phyloP scores from a whole-genome alignment of 2,113 vertebrate genomes.

The Orycteropus afer region DNA sequence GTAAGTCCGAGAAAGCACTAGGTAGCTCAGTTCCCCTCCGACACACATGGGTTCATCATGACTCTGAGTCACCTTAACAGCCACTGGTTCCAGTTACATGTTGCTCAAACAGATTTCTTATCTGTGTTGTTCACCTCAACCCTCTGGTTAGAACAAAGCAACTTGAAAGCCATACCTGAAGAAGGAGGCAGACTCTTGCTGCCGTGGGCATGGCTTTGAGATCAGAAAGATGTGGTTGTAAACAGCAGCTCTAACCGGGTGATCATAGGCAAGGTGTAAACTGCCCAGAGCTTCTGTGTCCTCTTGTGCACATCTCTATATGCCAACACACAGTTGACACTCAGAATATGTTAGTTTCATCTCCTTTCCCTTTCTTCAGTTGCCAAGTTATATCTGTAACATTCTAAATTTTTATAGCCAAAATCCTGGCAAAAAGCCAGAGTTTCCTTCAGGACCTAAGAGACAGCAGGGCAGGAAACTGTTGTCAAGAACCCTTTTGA shows the following conservation, averaged over 20 bases:
- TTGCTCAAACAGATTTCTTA: neutral
- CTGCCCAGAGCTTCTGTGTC: neutral
- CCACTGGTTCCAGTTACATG: neutral
- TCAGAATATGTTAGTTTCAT: neutral
- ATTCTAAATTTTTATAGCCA: neutral
- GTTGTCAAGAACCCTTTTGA: neutral
- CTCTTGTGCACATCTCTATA: neutral
- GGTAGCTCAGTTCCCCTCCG: too few relatives aligned
- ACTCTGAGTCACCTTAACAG: too few relatives aligned
- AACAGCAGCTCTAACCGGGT: neutral
- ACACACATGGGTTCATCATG: too few relatives aligned
- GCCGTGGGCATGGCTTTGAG: neutral
- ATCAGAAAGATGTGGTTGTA: neutral
- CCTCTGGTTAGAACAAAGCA: too few relatives aligned
- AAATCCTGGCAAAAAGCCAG: neutral
- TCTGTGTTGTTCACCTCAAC: neutral
- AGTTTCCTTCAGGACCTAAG: neutral
- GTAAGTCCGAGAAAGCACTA: too few relatives aligned
- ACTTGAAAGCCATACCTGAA: neutral
- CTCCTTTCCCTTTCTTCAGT: neutral
- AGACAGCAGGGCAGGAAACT: neutral
- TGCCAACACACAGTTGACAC: neutral
- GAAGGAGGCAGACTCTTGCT: neutral
- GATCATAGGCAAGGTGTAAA: neutral
- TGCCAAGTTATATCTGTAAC: neutral